Conservation (phyloP, 2,797 vertebrate genomes). For the Menidia menidia region DNA sequence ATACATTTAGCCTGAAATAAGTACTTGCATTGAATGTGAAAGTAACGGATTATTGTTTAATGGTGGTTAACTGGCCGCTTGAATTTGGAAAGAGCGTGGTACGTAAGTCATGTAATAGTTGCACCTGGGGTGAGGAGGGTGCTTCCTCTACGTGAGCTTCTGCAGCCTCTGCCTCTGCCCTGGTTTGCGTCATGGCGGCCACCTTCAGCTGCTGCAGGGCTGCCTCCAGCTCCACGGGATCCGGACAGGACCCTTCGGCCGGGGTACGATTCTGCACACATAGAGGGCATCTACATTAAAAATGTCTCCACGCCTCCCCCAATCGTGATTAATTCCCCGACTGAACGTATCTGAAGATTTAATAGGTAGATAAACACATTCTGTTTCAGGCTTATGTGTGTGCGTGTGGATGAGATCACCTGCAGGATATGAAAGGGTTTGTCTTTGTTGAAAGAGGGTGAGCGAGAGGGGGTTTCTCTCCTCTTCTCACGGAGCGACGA, state of each 20-base stretch:
- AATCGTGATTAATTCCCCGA: no score
- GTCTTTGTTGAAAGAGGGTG: slow-evolving; percentile 83
- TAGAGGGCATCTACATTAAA: background rate
- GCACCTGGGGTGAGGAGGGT: slow-evolving; percentile 54
- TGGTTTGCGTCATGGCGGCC: slow-evolving; percentile 33
- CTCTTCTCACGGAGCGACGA: slow-evolving; percentile 87
- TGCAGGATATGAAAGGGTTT: slow-evolving; percentile 78
- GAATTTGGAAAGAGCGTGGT: no score
- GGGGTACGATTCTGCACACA: slow-evolving; percentile 42
- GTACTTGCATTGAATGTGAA: no score
- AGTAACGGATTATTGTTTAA: no score
- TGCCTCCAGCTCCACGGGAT: slow-evolving; percentile 77
- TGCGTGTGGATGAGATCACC: slow-evolving; percentile 67
- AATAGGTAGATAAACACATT: no score
- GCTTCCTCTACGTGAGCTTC: slow-evolving; percentile 6
- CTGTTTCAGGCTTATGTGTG: no score
- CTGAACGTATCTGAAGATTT: no score
- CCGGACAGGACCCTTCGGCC: slow-evolving; percentile 44
- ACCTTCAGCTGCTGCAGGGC: slow-evolving; percentile 70
- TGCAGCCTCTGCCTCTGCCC: slow-evolving; percentile 10
- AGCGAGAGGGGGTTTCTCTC: slow-evolving; percentile 85
- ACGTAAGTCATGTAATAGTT: slow-evolving; percentile 25
- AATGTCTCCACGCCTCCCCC: no score
- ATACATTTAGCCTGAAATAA: no score
- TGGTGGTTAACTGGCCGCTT: no score